Base-by-base conservation (phyloP, 2,113 vertebrate genomes). In the Tychaedon coryphoeus region DNA sequence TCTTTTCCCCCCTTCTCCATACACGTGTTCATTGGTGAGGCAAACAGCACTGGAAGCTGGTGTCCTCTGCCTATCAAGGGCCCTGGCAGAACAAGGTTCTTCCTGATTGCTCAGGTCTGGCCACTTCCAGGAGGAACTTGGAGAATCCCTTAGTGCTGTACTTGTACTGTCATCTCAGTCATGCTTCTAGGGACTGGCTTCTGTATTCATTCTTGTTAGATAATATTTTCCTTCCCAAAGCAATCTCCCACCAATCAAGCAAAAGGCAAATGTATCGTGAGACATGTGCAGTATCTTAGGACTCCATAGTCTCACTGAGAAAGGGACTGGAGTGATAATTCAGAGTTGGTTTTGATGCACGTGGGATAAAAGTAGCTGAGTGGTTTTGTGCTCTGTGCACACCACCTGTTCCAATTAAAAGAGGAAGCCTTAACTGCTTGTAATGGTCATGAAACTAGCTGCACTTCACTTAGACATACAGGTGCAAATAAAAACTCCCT, bases 321-420 rank as follows among this genome's bases (percentile, higher is more conserved):
- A 60, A 17, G 48, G 57, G 53, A 23, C 42, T 51, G 45, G 23
- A 79, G 48, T 16, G 45, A 10, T 62, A 43, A 5, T 54, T 51
- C 54, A 18, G 42, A 40, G 45, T 9, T 62, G 42, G 54, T 79
- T 90, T 69, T 76, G 62, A 53, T 94, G 85, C 53, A 34, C 1
- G 0, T 66, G 64, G 64, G 38, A 43, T 81, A 76, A 88, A 95
- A 96, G 95, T 82, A 93, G 78, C 81, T 45, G 8, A 19, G 66
- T 73, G 54, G 50, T 77, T 88, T 73, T 90, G 36, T 93, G 90
- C 36, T 26, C 38, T 12, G 2, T 78, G 66, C 58, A 6, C 22
- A 3, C 88, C 96, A 97, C 95, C 95, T 97, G 96, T 74, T 91
- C 90, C 70, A 67, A 29, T 57, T 89, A 88, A 94, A 97, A 96